phyloP scores from a whole-genome alignment of 1,140 invertebrate species.

The Psix sp. region DNA sequence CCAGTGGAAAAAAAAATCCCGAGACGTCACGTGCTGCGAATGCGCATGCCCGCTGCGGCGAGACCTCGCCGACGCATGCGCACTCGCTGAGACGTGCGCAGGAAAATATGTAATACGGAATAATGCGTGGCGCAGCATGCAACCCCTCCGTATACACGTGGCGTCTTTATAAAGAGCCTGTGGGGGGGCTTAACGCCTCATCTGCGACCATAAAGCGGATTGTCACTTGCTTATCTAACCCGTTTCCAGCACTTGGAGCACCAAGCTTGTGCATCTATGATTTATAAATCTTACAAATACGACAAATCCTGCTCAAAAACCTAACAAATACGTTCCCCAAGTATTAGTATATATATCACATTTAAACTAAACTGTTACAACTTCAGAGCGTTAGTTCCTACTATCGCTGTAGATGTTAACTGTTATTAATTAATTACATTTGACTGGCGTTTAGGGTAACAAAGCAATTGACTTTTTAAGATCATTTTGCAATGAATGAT shows the following conservation, averaged over 20 bases:
- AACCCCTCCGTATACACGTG: constrained; percentile 65
- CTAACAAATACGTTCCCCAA: constrained; percentile 19
- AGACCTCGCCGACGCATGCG: constrained; percentile 55
- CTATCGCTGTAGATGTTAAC: too few species aligned
- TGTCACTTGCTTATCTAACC: constrained; percentile 74
- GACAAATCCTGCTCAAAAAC: constrained; percentile 34
- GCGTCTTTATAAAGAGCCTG: constrained; percentile 61
- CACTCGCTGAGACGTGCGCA: constrained; percentile 53
- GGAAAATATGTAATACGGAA: constrained; percentile 63
- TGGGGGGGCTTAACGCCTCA: constrained; percentile 64
- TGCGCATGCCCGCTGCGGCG: constrained; percentile 43
- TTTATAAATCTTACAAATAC: constrained; percentile 35
- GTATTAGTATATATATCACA: too few species aligned
- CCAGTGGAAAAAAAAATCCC: constrained; percentile 33
- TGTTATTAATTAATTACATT: too few species aligned
- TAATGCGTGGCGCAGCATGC: constrained; percentile 68
- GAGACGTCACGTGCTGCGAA: constrained; percentile 49
- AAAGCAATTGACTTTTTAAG: too few species aligned
- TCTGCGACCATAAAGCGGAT: constrained; percentile 73
- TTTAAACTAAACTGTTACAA: too few species aligned
- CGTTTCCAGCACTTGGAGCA: constrained; percentile 36
- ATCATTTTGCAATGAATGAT: too few species aligned
- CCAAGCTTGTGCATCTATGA: constrained; percentile 23
- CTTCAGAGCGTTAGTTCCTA: too few species aligned
- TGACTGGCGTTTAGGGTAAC: too few species aligned